Evolutionary conservation across 1,140 invertebrate genomes (phyloP).

Genomic region (Gryllus bimaculatus): DNA sequence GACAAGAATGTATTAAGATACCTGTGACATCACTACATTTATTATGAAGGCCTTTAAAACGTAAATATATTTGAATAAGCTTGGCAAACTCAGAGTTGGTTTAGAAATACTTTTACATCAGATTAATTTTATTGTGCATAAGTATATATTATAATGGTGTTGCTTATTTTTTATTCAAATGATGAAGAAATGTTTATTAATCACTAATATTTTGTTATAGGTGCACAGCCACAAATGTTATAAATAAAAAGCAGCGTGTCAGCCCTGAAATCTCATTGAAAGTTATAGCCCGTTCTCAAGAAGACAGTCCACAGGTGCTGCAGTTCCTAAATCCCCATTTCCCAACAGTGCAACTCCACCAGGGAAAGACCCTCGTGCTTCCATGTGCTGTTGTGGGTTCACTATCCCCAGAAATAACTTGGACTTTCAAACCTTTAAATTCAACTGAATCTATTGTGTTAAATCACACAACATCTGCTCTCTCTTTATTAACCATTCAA

Average conservation of each 20-base stretch:
- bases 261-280: conserved; percentile 40
- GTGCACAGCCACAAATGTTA: conserved; percentile 38
- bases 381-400: conserved; percentile 46
- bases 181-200: too few relatives aligned
- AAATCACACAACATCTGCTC: conserved; percentile 27
- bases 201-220: conserved; percentile 25
- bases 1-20: too few relatives aligned
- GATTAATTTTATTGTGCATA: too few relatives aligned
- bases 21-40: too few relatives aligned
- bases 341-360: conserved; percentile 19
- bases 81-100: too few relatives aligned
- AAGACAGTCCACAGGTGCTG: conserved; percentile 10
- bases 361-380: conserved; percentile 19
- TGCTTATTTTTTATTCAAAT: too few relatives aligned
- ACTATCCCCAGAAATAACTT: conserved; percentile 40
- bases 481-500: conserved; percentile 34
- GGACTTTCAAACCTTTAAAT: conserved; percentile 32
- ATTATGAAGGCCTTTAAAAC: too few relatives aligned
- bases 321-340: conserved; percentile 26
- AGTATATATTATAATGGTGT: too few relatives aligned
- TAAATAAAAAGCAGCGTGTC: conserved; percentile 38
- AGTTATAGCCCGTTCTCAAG: conserved; percentile 31
- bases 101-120: too few relatives aligned
- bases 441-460: conserved; percentile 23
- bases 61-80: too few relatives aligned